Base-by-base conservation (phyloP, 2,797 vertebrate genomes). In the Thripadectes ignobilis region DNA sequence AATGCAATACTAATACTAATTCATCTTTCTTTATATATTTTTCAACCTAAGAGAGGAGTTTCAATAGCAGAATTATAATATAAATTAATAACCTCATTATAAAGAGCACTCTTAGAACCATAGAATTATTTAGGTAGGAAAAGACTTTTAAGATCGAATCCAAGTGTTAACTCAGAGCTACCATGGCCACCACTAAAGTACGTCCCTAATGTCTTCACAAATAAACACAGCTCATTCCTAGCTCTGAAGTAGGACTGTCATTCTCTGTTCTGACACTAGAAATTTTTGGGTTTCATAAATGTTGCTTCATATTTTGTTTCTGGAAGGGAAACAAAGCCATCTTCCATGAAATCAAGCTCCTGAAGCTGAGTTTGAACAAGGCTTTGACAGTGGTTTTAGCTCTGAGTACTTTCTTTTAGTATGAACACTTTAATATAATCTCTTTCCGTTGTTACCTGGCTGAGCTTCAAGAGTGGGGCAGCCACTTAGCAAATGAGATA, bases 401-500 rank as follows among this genome's bases (percentile, higher is more conserved):
- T 68, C 59, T 30, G 6, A 58, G 59, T 66, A 49, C 36, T 91
- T 89, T 84, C 36, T 91, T 91, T 84, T 66, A 92, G 45, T 57
- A 48, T 38, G 38, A 84, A 21, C 57, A n/a, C 9, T 86, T 88
- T 23, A 93, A 57, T 78, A 81, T 72, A 89, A 92, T 77, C 30
- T 91, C 78, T 39, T 84, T 80, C 71, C 73, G 17, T 79, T 95
- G 54, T 67, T 89, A 79, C 81, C 63, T 95, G 91, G 90, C 87
- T 95, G 65, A 69, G 52, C 51, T 93, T 94, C 94, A 95, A 85
- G 63, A 93, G n/a, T 39, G 46, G 58, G 66, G 26, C 79, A 93
- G 36, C 76, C 91, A 93, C 87, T 96, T 96, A 92, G 75, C 59
- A 92, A 95, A 96, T 92, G 85, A 89, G 79, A 75, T 90, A 84